phyloP scores from a whole-genome alignment of 2,888 invertebrate species.

The Eubasilissa splendida region DNA sequence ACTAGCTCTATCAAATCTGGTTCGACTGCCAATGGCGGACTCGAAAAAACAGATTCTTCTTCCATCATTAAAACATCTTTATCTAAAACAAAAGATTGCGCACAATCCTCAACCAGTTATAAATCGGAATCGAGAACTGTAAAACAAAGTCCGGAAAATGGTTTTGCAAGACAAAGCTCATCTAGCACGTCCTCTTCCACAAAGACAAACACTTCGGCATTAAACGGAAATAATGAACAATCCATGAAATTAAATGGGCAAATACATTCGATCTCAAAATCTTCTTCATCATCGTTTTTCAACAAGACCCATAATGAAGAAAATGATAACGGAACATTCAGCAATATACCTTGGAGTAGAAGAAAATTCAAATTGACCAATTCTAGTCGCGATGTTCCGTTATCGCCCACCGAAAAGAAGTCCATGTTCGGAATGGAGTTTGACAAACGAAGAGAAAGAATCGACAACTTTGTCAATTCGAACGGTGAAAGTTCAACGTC shows the following conservation, averaged over 20 bases:
- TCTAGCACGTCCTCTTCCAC: not conserved
- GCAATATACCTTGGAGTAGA: constrained; percentile 72
- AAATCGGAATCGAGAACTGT: constrained; percentile 59
- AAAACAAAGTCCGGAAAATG: constrained; percentile 6
- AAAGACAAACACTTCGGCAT: not conserved
- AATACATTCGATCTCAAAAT: constrained; percentile 26
- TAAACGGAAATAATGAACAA: constrained; percentile 2
- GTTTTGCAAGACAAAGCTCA: constrained; percentile 22
- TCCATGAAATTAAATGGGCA: constrained; percentile 35
- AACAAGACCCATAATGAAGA: constrained; percentile 34
- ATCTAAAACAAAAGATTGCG: constrained; percentile 61
- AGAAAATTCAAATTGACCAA: constrained; percentile 79
- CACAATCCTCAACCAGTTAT: constrained; percentile 63
- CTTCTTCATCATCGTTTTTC: constrained; percentile 38
- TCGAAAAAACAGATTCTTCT: constrained; percentile 59
- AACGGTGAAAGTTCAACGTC: constrained; percentile 60
- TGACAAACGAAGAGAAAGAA: constrained; percentile 68
- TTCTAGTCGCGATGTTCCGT: constrained; percentile 81
- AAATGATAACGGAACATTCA: constrained; percentile 37
- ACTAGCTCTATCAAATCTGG: constrained; percentile 63
- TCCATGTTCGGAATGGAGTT: constrained; percentile 70
- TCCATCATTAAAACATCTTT: constrained; percentile 13
- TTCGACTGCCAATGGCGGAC: constrained; percentile 65
- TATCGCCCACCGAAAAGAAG: constrained; percentile 74
- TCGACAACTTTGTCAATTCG: constrained; percentile 66